Evolutionary conservation across 2,888 invertebrate species (phyloP), one percentile per base, ranked within the genome.

Genomic region (Andricus quercusramuli): DNA sequence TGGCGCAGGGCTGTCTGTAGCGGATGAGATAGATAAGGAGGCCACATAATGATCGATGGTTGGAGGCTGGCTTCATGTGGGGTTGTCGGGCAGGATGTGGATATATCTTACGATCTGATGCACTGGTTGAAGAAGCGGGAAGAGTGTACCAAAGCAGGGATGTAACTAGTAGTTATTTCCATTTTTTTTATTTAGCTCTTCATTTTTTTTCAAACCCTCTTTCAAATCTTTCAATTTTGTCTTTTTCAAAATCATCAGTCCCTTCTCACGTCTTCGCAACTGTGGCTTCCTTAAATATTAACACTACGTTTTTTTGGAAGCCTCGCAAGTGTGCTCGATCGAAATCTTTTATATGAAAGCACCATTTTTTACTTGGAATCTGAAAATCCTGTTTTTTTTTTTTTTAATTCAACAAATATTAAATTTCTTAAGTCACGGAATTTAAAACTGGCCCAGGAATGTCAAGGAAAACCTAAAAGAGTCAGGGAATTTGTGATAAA

Each of bases 101-200:
- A 37, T 37, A 59, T 59, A 22, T 59, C 22, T 59, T 59, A 59
- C 62, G 62, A 62, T 62, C 22, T 62, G 62, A 25, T 62, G 62
- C 62, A 62, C 62, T 62, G 62, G 22, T 62, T 25, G 62, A 62
- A 25, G 62, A 62, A 62, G 62, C 62, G 25, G 62, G 62, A 62
- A 62, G 62, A 62, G 62, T 62, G 13, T 22, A 25, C 25, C 25
- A 62, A n/a, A 13, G 15, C 22, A 62, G 25, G 22, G 62, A 25
- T 62, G n/a, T 62, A 62, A 25, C 62, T 13, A 62, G 62, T 22
- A 62, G 15, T 25, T 22, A 15, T 62, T 62, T 25, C 3, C 25
- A 62, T 25, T 1, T 5, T 5, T 62, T 11, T 25, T 15, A 15
- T 22, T 62, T 13, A 25, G 5, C 13, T 25, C 22, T 25, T 15